Percentiles rank a stretch among this genome's conserved stretches.
Conservation (phyloP, 2,888 invertebrate genomes). For the Cyclophora punctaria region DNA sequence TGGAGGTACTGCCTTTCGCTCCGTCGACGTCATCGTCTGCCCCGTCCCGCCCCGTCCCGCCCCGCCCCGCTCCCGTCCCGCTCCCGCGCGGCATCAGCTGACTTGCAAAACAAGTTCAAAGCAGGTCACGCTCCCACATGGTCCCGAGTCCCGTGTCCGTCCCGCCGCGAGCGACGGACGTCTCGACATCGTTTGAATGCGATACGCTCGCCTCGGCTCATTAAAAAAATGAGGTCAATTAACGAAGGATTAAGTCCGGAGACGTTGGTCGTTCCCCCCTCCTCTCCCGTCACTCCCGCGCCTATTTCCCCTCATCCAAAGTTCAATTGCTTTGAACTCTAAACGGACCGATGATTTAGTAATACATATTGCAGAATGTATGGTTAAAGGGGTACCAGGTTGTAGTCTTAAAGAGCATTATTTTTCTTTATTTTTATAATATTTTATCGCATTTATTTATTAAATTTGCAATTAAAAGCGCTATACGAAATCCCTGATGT, state of each 20-base stretch:
- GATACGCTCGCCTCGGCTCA: constrained; percentile 37
- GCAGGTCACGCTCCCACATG: constrained; percentile 35
- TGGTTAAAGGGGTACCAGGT: constrained; percentile 72
- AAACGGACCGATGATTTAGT: constrained; percentile 51
- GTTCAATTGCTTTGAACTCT: constrained; percentile 67
- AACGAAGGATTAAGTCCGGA: constrained; percentile 60
- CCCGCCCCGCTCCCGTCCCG: constrained; percentile 16
- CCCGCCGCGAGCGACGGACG: constrained; percentile 43
- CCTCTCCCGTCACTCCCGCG: constrained; percentile 14
- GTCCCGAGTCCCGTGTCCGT: constrained; percentile 1
- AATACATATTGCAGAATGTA: constrained; percentile 56
- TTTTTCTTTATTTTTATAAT: constrained; percentile 63
- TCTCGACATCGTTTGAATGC: constrained; percentile 36
- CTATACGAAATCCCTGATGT: constrained; percentile 59
- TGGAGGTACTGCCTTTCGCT: constrained; percentile 87
- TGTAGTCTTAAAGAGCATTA: constrained; percentile 63
- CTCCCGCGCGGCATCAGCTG: constrained; percentile 9
- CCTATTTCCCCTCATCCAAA: constrained; percentile 25
- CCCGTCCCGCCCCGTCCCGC: constrained; percentile 6
- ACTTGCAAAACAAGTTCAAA: constrained; percentile 11
- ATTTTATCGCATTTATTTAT: constrained; percentile 70
- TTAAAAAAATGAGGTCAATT: constrained; percentile 67
- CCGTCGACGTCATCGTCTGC: constrained; percentile 41
- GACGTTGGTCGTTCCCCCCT: constrained; percentile 52
- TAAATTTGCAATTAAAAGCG: constrained; percentile 52